Base-by-base conservation (phyloP, 2,888 invertebrate species). In the Clitarchus hookeri region DNA sequence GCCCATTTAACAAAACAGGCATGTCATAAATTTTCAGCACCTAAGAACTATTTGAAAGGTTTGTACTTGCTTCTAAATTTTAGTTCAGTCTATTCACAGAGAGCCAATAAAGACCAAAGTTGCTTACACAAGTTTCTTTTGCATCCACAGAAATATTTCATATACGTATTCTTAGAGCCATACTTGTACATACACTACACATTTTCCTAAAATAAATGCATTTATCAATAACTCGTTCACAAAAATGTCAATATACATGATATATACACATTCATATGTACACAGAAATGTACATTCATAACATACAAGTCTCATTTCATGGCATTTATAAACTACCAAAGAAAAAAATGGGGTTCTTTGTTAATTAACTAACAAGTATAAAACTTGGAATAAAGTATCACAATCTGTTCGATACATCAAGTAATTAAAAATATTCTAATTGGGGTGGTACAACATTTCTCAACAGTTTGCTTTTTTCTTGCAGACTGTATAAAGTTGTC, bases 221-320 rank as follows among this genome's bases (percentile, higher is more conserved):
- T 65, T 65, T 48, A 11, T 48, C 48, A 48, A 48, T 48, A 48
- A 48, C 65, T 23, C 65, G 16, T 19, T 16, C 65, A 65, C 36
- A 36, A 36, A 65, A 65, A n/a, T 65, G 19, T 65, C 11, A 65
- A 65, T 65, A 65, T n/a, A 65, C 65, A 65, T 65, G 65, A 65
- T 65, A 65, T 65, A 65, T 65, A 65, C 65, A 65, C 65, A 65
- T n/a, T 65, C 65, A 65, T 65, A 65, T 65, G 65, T 65, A 65
- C 65, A 65, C 65, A n/a, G 65, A 65, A 65, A 65, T 65, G 65
- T 65, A 65, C 65, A 65, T 65, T 65, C 65, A 65, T 23, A 65
- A 65, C 65, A 65, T 65, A 65, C 65, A 65, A 23, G 65, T 65
- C 65, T 23, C 65, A 65, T 65, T 65, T 65, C 65, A 65, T 65